Conservation (phyloP, 2,113 vertebrate genomes). For the Cricetomys ansorgei region DNA sequence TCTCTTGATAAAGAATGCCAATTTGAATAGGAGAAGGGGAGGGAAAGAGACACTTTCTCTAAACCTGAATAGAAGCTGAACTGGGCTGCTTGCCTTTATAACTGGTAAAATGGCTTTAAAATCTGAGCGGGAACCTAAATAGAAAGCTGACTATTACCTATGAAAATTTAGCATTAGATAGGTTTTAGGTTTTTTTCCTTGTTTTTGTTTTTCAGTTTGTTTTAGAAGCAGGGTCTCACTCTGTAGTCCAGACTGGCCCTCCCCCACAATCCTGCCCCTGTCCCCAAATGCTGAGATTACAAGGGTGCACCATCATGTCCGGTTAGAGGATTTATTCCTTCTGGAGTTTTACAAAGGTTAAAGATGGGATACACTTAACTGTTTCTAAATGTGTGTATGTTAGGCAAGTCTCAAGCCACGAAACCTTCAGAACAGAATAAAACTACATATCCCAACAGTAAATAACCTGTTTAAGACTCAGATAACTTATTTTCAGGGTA, state of each 20-base stretch:
- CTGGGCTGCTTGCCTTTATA: background rate
- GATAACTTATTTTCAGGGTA: slow-evolving; percentile 26
- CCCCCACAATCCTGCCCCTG: background rate
- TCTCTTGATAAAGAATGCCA: background rate
- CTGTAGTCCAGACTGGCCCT: background rate
- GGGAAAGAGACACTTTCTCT: background rate
- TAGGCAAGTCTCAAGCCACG: background rate
- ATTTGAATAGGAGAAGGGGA: background rate
- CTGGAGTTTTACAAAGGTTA: slow-evolving; percentile 26
- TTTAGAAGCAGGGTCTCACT: background rate
- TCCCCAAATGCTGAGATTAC: background rate
- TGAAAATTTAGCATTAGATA: background rate
- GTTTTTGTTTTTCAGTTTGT: background rate
- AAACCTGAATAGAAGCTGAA: background rate
- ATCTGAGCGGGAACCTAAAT: background rate
- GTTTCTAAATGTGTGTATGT: background rate
- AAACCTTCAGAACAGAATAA: background rate
- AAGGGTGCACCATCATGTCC: background rate
- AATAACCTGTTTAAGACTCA: background rate
- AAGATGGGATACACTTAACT: background rate
- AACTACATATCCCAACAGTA: background rate
- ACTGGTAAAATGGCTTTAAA: background rate
- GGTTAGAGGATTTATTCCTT: background rate
- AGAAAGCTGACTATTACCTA: background rate
- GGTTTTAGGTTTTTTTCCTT: background rate